Evolutionary conservation across 1,140 invertebrate genomes (phyloP).

Genomic region (Drosophila nasuta): DNA sequence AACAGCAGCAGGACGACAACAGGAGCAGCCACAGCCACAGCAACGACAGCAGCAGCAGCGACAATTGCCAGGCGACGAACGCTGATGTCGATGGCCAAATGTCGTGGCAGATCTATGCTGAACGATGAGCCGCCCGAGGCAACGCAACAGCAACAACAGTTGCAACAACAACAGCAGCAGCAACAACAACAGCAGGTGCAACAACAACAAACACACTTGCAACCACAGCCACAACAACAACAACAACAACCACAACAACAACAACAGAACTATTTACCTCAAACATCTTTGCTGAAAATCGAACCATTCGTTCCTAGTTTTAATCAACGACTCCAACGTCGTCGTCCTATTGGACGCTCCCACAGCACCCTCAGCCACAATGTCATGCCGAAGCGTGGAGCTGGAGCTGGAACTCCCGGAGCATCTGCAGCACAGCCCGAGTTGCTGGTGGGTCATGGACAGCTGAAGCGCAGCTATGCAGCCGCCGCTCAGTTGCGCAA

Average conservation of each 20-base stretch:
- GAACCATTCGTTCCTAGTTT: constrained; percentile 87
- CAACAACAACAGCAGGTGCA: constrained; percentile 22
- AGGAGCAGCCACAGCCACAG: constrained; percentile 5
- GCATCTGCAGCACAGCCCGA: constrained; percentile 36
- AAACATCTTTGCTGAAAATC: constrained; percentile 87
- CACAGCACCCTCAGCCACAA: constrained; percentile 86
- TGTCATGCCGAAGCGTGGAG: constrained; percentile 51
- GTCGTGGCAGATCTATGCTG: constrained; percentile 63
- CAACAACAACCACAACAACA: constrained; percentile 6
- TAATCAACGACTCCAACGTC: constrained; percentile 81
- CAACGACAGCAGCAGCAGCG: constrained; percentile 44
- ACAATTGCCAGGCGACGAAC: constrained; percentile 69
- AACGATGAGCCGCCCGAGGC: constrained; percentile 59
- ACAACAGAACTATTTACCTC: constrained; percentile 80
- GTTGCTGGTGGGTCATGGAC: constrained; percentile 52
- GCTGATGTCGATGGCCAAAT: constrained; percentile 75
- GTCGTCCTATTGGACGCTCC: constrained; percentile 86
- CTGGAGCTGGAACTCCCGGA: constrained; percentile 11
- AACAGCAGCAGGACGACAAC: constrained; percentile 43
- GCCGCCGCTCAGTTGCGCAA: constrained; percentile 44
- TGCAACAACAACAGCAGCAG: constrained; percentile 36
- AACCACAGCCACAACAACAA: constrained; percentile 40
- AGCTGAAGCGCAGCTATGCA: constrained; percentile 63
- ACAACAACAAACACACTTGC: constrained; percentile 34
- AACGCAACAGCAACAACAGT: constrained; percentile 5